Percentiles rank a stretch among this genome's conserved stretches.
Evolutionary conservation across 2,888 invertebrate genomes (phyloP).

Genomic region (Bruchidius siliquastri): DNA sequence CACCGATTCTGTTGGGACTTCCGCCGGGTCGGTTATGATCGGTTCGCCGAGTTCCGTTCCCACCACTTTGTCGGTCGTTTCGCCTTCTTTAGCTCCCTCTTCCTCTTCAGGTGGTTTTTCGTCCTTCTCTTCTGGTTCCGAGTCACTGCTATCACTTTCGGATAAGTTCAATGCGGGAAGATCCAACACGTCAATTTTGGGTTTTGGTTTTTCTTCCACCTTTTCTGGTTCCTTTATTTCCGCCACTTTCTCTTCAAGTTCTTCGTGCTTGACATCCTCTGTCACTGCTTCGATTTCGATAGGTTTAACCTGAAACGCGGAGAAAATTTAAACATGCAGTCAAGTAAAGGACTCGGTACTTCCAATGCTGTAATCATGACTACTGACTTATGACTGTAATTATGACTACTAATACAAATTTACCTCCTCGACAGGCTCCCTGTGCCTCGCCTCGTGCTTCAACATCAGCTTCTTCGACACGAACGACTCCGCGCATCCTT

Average conservation of each 20-base stretch:
- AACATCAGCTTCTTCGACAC: constrained; percentile 73
- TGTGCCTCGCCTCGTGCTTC: constrained; percentile 67
- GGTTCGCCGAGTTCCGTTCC: not conserved
- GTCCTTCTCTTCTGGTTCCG: constrained; percentile 45
- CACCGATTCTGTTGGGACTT: not conserved
- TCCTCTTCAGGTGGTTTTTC: not conserved
- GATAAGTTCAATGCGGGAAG: constrained; percentile 78
- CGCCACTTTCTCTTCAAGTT: constrained; percentile 21
- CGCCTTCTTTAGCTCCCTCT: not conserved
- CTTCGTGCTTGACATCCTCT: constrained; percentile 14
- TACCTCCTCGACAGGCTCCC: constrained; percentile 37
- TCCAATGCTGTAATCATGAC: no score
- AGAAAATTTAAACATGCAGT: no score
- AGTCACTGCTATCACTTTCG: constrained; percentile 73
- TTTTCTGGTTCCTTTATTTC: constrained; percentile 19
- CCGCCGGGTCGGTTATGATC: not conserved
- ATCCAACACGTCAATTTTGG: constrained; percentile 62
- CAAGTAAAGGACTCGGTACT: no score
- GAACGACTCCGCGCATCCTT: constrained; percentile 69
- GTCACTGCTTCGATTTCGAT: constrained; percentile 14
- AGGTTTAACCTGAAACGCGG: not conserved
- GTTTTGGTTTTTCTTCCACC: constrained; percentile 38
- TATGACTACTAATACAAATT: no score
- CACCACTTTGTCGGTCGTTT: not conserved
- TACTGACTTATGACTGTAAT: no score